Evolutionary conservation across 2,113 vertebrate genomes (phyloP).

Genomic region (Clupea harengus): DNA sequence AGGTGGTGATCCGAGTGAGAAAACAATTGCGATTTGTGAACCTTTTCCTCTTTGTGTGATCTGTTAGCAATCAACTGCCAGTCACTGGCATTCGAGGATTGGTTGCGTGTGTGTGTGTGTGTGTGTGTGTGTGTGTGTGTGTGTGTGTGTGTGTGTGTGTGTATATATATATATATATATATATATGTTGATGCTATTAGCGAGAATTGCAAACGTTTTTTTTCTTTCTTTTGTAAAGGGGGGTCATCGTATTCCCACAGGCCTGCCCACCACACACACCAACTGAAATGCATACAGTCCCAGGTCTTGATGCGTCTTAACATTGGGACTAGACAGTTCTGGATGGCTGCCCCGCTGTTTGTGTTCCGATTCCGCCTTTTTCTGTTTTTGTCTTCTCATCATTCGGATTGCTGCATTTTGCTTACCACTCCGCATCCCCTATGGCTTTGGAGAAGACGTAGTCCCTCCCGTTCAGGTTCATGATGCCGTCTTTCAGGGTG

Average conservation of each 20-base stretch:
- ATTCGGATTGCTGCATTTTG: slow-evolving; percentile 18
- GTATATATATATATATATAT: too few relatives aligned
- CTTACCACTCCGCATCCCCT: slow-evolving; percentile 97
- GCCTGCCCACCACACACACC: slow-evolving; percentile 53
- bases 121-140: not conserved
- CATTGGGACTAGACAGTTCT: slow-evolving; percentile 59
- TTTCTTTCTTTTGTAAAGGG: slow-evolving; percentile 10
- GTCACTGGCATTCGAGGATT: slow-evolving; percentile 22
- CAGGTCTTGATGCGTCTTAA: slow-evolving; percentile 74
- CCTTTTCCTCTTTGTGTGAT: not conserved
- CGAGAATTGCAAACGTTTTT: slow-evolving; percentile 68
- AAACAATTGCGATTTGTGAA: not conserved
- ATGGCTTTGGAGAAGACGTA: slow-evolving; percentile 99
- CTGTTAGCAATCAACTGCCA: not conserved
- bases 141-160: not conserved
- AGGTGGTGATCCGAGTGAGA: not conserved
- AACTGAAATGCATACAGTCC: slow-evolving; percentile 76
- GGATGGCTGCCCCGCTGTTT: slow-evolving; percentile 29
- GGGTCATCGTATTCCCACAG: slow-evolving; percentile 73
- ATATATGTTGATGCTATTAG: slow-evolving; percentile 46
- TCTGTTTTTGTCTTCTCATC: slow-evolving; percentile 1
- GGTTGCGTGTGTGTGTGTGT: slow-evolving; percentile 48
- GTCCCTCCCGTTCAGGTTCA: slow-evolving; percentile 99
- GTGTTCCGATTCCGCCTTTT: slow-evolving; percentile 37
- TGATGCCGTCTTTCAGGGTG: slow-evolving; percentile 99